Evolutionary conservation across 2,888 invertebrate species (phyloP).

Genomic region (Epirrita christyi): DNA sequence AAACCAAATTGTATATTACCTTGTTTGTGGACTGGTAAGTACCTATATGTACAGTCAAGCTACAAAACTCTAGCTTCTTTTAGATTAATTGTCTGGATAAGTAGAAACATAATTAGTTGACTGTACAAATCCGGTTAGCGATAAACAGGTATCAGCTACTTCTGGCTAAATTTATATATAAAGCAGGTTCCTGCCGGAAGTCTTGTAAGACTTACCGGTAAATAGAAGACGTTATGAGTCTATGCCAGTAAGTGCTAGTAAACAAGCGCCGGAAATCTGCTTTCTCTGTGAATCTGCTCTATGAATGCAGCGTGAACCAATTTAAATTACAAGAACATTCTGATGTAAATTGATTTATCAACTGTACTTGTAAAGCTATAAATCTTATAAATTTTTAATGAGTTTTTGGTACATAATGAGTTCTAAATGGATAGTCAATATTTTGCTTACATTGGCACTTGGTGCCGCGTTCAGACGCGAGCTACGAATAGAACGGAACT

Average conservation of each 20-base stretch:
- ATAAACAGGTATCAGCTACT: conserved; percentile 16
- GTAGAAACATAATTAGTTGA: conserved; percentile 19
- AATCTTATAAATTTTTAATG: conserved; percentile 6
- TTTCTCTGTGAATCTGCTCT: neutral
- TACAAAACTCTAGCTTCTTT: conserved; percentile 9
- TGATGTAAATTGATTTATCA: conserved; percentile 19
- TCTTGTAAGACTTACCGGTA: no score
- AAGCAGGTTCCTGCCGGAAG: no score
- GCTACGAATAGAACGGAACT: no score
- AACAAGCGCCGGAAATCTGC: neutral
- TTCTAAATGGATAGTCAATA: no score
- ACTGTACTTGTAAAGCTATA: conserved; percentile 9
- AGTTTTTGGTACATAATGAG: neutral
- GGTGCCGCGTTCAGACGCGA: no score
- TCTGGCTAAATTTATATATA: neutral
- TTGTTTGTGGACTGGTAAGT: conserved; percentile 11
- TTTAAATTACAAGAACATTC: conserved; percentile 22
- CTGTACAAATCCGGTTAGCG: conserved; percentile 16
- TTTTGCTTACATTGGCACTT: no score
- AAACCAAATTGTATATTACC: conserved; percentile 21
- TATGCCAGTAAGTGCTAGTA: neutral
- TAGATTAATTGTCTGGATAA: conserved; percentile 1
- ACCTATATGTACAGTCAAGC: neutral
- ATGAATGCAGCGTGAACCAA: conserved; percentile 24
- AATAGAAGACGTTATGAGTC: neutral